phyloP scores from a whole-genome alignment of 2,888 invertebrate genomes.

The Actias luna region DNA sequence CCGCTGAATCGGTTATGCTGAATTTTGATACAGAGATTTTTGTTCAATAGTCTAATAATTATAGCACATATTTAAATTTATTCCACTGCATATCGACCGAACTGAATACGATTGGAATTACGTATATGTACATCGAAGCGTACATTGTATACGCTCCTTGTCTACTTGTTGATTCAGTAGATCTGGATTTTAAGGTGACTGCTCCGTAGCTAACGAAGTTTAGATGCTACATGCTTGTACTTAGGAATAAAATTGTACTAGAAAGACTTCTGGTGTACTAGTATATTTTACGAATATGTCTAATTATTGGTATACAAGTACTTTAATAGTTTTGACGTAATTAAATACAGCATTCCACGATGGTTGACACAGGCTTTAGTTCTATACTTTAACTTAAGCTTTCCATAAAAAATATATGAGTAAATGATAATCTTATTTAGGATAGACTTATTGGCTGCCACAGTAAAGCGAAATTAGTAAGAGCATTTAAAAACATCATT shows the following conservation, averaged over 20 bases:
- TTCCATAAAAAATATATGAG: too few species aligned
- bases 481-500: too few species aligned
- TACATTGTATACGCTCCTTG: neutral
- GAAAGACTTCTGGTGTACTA: neutral
- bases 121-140: neutral
- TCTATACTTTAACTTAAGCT: too few species aligned
- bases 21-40: too few species aligned
- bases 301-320: too few species aligned
- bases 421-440: too few species aligned
- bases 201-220: neutral
- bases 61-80: neutral
- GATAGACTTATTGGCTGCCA: too few species aligned
- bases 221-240: neutral
- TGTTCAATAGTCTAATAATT: neutral
- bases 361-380: too few species aligned
- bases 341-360: too few species aligned
- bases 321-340: too few species aligned
- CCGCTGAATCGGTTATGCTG: too few species aligned
- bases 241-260: neutral
- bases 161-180: conserved; percentile 8
- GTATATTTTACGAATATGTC: neutral
- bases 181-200: neutral
- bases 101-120: neutral
- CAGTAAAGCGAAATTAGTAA: too few species aligned
- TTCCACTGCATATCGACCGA: neutral